Conservation (phyloP, 2,888 invertebrate genomes). For the Oeneis ivallda region DNA sequence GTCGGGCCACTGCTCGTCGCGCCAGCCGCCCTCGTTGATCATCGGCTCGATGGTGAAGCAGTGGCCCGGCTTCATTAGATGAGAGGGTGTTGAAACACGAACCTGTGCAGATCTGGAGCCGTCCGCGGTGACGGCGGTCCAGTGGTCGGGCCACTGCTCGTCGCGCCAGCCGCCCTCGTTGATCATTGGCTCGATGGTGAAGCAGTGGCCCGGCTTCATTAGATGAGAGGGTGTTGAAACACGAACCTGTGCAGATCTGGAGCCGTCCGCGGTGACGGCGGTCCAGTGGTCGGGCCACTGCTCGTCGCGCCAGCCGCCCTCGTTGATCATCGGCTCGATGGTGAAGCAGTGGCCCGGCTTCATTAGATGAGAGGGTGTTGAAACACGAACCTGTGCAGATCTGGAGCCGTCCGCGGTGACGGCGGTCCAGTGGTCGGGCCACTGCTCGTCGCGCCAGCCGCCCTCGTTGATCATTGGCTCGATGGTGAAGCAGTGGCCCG, state of each 20-base stretch:
- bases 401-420: slow-evolving; percentile 96
- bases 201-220: slow-evolving; percentile 99
- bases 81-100: slow-evolving; percentile 7
- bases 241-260: slow-evolving; percentile 91
- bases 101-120: slow-evolving; percentile 96
- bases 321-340: slow-evolving; percentile 99
- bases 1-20: slow-evolving; percentile 97
- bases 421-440: slow-evolving; percentile 99
- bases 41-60: slow-evolving; percentile 99
- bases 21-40: slow-evolving; percentile 97
- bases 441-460: slow-evolving; percentile 94
- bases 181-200: slow-evolving; percentile 99
- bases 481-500: slow-evolving; percentile 98
- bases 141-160: slow-evolving; percentile 98
- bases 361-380: slow-evolving; percentile 87
- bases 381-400: slow-evolving; percentile 88
- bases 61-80: slow-evolving; percentile 99
- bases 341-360: slow-evolving; percentile 98
- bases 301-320: slow-evolving; percentile 94
- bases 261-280: slow-evolving; percentile 96
- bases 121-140: slow-evolving; percentile 98
- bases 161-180: slow-evolving; percentile 96
- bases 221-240: too few species aligned
- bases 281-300: slow-evolving; percentile 99
- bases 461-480: slow-evolving; percentile 99